These are phyloP conservation scores for Carpatolechia fugitivella DNA, from an alignment of 2,888 invertebrate species.

Conservation along the genomic window DNA sequence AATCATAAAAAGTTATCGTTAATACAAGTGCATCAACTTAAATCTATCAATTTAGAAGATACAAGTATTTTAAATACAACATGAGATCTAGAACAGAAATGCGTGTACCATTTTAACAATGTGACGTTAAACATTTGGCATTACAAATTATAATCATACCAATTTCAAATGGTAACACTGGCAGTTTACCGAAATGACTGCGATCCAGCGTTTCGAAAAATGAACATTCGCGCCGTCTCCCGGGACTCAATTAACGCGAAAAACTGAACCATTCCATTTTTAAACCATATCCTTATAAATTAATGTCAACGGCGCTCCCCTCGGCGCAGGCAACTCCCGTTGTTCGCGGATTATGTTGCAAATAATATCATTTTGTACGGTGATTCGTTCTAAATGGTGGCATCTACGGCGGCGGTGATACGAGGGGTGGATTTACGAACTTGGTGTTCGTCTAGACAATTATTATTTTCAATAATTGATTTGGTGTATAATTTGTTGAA, in stretches of 20 bases:
- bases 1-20: too few relatives aligned
- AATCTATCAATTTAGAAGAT: too few relatives aligned
- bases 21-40: too few relatives aligned
- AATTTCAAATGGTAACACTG: background rate
- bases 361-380: slow-evolving; percentile 79
- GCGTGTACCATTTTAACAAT: too few relatives aligned
- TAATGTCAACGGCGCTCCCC: slow-evolving; percentile 69
- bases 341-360: slow-evolving; percentile 79
- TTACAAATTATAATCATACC: too few relatives aligned
- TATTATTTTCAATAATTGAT: background rate
- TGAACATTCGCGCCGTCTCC: slow-evolving; percentile 37
- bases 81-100: too few relatives aligned
- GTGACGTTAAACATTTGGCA: too few relatives aligned
- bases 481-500: too few relatives aligned
- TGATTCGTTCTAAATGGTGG: slow-evolving; percentile 77
- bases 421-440: slow-evolving; percentile 17
- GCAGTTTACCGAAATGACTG: slow-evolving; percentile 32
- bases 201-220: slow-evolving; percentile 36
- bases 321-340: slow-evolving; percentile 69
- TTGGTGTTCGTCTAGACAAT: slow-evolving; percentile 37
- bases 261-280: slow-evolving; percentile 73
- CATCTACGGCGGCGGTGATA: slow-evolving; percentile 46
- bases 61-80: too few relatives aligned
- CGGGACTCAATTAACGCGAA: slow-evolving; percentile 73
- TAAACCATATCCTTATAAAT: slow-evolving; percentile 79